Evolutionary conservation across 2,888 invertebrate genomes (phyloP).

Genomic region (Harpalus rufipes): DNA sequence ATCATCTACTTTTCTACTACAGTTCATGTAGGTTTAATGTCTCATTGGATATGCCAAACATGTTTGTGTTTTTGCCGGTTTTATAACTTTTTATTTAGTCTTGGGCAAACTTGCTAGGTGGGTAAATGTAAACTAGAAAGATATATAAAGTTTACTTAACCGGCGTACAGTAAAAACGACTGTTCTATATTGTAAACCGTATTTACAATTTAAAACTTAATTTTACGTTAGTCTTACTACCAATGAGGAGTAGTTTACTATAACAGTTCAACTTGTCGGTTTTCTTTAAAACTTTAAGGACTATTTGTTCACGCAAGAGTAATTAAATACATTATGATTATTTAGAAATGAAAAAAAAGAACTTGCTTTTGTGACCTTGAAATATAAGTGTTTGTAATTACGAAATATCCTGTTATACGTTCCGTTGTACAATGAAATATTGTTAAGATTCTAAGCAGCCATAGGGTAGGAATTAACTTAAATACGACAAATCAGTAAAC

Average conservation of each 20-base stretch:
- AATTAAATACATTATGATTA: slow-evolving; percentile 27
- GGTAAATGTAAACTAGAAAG: slow-evolving; percentile 39
- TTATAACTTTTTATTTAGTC: slow-evolving; percentile 70
- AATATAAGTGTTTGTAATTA: slow-evolving; percentile 60
- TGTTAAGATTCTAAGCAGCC: slow-evolving; percentile 39
- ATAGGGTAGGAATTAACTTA: slow-evolving; percentile 25
- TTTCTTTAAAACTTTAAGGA: slow-evolving; percentile 47
- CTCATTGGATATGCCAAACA: slow-evolving; percentile 72
- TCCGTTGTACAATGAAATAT: slow-evolving; percentile 42
- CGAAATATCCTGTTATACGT: slow-evolving; percentile 65
- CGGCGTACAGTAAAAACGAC: slow-evolving; percentile 27
- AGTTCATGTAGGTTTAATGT: slow-evolving; percentile 65
- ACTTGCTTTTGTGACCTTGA: slow-evolving; percentile 62
- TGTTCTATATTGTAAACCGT: neutral
- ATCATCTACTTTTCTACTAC: slow-evolving; percentile 57
- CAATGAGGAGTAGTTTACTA: slow-evolving; percentile 55
- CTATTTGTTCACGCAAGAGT: slow-evolving; percentile 24
- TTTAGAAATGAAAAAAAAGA: slow-evolving; percentile 22
- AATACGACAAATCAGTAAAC: neutral
- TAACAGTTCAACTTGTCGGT: slow-evolving; percentile 48
- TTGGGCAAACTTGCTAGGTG: slow-evolving; percentile 51
- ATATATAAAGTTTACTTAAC: slow-evolving; percentile 44
- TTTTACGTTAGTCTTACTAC: neutral
- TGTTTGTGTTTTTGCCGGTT: slow-evolving; percentile 74
- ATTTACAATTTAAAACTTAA: neutral